These are phyloP conservation scores for Boloria euphrosyne DNA, from an alignment of 2,888 invertebrate species.

Conservation along the genomic window DNA sequence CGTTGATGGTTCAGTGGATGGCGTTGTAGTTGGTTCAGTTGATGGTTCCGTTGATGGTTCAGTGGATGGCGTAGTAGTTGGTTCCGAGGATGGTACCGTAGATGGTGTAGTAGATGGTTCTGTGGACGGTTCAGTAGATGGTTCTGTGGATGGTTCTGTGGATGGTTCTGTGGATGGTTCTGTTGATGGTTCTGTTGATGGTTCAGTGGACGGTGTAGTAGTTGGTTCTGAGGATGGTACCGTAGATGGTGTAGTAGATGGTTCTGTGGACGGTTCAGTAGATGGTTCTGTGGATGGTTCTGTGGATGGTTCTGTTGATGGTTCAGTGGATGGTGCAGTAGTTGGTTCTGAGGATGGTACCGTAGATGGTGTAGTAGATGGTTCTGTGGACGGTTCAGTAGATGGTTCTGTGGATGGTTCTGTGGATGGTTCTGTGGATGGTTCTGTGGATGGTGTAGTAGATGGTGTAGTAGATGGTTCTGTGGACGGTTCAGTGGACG, in stretches of 20 bases:
- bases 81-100: background rate
- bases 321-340: constrained; percentile 12
- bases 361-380: too few species aligned
- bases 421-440: too few species aligned
- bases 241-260: background rate
- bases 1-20: background rate
- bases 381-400: too few species aligned
- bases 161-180: background rate
- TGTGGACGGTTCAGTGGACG: too few species aligned
- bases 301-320: background rate
- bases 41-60: constrained; percentile 17
- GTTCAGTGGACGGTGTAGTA: constrained; percentile 11
- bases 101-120: background rate
- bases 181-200: constrained; percentile 11
- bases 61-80: background rate
- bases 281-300: background rate
- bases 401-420: too few species aligned
- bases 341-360: background rate
- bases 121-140: constrained; percentile 4
- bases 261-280: background rate
- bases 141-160: background rate
- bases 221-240: background rate
- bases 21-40: background rate
- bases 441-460: background rate
- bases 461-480: too few species aligned